Percentiles rank a stretch among this genome's conserved stretches.
These are phyloP conservation scores for Campoplex nolae DNA, from an alignment of 2,888 invertebrate species.

Conservation along the genomic window DNA sequence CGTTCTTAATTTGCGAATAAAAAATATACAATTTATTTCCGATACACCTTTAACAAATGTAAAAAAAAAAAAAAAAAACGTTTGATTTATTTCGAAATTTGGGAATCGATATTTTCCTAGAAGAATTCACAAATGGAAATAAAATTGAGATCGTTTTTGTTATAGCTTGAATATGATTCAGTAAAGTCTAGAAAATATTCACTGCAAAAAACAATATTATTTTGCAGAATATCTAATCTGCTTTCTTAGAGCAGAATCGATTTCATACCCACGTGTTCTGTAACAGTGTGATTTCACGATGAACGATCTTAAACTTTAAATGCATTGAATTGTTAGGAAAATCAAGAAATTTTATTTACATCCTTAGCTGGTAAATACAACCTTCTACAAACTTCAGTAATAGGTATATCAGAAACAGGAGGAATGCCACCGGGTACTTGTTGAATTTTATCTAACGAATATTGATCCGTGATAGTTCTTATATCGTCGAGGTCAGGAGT, in stretches of 20 bases:
- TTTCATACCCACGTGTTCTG: too few relatives aligned
- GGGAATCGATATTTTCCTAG: too few relatives aligned
- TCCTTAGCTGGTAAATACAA: conserved; percentile 84
- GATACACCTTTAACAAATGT: not conserved
- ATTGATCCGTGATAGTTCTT: conserved; percentile 88
- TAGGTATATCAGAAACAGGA: conserved; percentile 89
- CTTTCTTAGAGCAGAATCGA: too few relatives aligned
- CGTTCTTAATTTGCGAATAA: not conserved
- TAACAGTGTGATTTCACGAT: not conserved
- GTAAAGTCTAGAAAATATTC: not conserved
- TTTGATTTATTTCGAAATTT: too few relatives aligned
- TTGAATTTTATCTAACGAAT: conserved; percentile 82
- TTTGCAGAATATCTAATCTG: not conserved
- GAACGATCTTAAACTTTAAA: not conserved
- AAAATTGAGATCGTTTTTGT: too few relatives aligned
- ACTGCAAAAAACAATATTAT: not conserved
- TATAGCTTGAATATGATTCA: too few relatives aligned
- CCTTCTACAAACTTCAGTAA: conserved; percentile 88
- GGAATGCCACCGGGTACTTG: conserved; percentile 85
- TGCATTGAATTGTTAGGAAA: not conserved
- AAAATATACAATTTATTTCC: not conserved
- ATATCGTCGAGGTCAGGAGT: conserved; percentile 89
- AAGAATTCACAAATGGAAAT: too few relatives aligned
- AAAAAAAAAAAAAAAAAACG: too few relatives aligned
- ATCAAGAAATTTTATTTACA: conserved; percentile 52